phyloP scores from a whole-genome alignment of 2,797 vertebrate genomes.

The Philypnodon macrostomus region DNA sequence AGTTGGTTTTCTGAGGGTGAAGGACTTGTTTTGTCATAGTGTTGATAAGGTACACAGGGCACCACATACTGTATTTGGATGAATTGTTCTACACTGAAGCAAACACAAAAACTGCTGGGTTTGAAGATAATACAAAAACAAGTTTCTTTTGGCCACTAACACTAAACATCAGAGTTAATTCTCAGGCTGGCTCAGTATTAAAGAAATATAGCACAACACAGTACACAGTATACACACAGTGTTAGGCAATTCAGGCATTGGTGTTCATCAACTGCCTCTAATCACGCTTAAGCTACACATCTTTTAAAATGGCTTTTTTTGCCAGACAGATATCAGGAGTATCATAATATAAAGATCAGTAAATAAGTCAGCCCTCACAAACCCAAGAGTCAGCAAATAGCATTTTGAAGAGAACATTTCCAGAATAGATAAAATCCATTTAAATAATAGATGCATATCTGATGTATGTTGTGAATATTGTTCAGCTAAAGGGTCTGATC shows the following conservation, averaged over 20 bases:
- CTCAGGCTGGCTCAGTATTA: no score
- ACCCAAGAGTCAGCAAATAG: constrained; percentile 30
- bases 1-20: constrained; percentile 69
- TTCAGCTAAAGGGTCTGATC: constrained; percentile 61
- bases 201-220: no score
- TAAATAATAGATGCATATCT: constrained; percentile 75
- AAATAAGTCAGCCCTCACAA: constrained; percentile 12
- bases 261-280: neutral
- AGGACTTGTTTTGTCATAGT: constrained; percentile 56
- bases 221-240: no score
- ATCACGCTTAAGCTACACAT: no score
- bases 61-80: constrained; percentile 42
- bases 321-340: no score
- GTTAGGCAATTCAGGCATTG: no score
- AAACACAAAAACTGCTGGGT: constrained; percentile 35
- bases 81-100: constrained; percentile 52
- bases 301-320: no score
- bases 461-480: constrained; percentile 77
- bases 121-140: constrained; percentile 4
- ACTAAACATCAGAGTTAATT: no score
- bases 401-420: constrained; percentile 62
- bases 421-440: constrained; percentile 65
- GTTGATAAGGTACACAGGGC: constrained; percentile 54
- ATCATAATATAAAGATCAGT: constrained; percentile 22
- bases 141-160: no score